Conservation (phyloP, 1,140 invertebrate species). For the Papilio machaon region DNA sequence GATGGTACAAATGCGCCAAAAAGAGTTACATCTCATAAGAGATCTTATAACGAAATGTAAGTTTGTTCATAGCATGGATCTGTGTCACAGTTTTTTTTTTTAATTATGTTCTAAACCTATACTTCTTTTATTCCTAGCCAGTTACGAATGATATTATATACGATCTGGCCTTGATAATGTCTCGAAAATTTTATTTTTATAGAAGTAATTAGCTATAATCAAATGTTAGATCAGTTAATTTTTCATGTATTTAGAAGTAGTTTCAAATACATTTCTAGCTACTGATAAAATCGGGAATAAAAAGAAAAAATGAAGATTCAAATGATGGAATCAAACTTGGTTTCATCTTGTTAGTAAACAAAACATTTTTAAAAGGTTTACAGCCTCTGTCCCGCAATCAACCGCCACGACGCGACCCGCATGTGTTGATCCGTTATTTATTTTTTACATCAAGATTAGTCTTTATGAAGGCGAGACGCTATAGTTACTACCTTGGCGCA, state of each 20-base stretch:
- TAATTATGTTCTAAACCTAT: not conserved
- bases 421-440: slow-evolving; percentile 59
- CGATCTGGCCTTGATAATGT: no score
- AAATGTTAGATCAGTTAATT: no score
- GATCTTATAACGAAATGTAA: not conserved
- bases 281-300: not conserved
- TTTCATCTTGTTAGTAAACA: not conserved
- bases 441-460: slow-evolving; percentile 54
- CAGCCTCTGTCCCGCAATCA: slow-evolving; percentile 51
- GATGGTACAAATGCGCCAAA: not conserved
- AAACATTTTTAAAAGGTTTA: slow-evolving; percentile 48
- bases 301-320: not conserved
- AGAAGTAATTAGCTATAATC: no score
- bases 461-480: slow-evolving; percentile 29
- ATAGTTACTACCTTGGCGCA: not conserved
- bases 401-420: slow-evolving; percentile 43
- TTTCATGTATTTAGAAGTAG: no score
- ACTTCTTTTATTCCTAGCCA: no score
- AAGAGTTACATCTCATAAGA: not conserved
- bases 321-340: not conserved
- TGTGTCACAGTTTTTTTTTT: not conserved
- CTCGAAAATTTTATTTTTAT: no score
- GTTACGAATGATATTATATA: no score
- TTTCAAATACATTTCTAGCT: no score
- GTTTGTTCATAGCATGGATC: not conserved